Evolutionary conservation across 2,888 invertebrate genomes (phyloP).

Genomic region (Electrophaes corylata): DNA sequence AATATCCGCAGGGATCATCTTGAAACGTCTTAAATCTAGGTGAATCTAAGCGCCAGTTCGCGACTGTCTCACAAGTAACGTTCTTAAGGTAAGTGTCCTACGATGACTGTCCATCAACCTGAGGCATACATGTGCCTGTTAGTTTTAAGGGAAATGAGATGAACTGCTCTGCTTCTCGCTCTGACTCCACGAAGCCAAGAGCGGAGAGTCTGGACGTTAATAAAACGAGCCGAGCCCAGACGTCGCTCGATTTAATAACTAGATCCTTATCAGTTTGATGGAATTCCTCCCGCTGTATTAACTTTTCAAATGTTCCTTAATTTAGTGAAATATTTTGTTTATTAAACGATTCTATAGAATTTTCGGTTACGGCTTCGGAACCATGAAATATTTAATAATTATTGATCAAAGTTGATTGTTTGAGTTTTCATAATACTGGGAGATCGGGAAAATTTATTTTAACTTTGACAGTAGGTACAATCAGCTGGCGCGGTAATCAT

Average conservation of each 20-base stretch:
- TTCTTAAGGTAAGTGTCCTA: too few relatives aligned
- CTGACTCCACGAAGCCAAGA: not conserved
- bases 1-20: too few relatives aligned
- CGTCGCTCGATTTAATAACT: constrained; percentile 46
- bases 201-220: constrained; percentile 16
- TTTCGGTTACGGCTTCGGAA: constrained; percentile 37
- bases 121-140: too few relatives aligned
- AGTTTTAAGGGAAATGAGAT: not conserved
- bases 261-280: constrained; percentile 45
- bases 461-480: too few relatives aligned
- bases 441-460: too few relatives aligned
- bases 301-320: constrained; percentile 21
- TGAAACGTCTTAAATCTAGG: too few relatives aligned
- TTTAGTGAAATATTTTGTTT: constrained; percentile 33
- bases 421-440: too few relatives aligned
- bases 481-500: too few relatives aligned
- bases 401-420: not conserved
- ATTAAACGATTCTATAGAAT: constrained; percentile 7
- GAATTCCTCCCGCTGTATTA: constrained; percentile 26
- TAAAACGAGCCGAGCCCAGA: constrained; percentile 20
- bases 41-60: too few relatives aligned
- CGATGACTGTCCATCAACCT: too few relatives aligned
- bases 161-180: constrained; percentile 5
- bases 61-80: too few relatives aligned
- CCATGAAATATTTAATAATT: constrained; percentile 8